These are phyloP conservation scores for Synanthedon andrenaeformis DNA, from an alignment of 2,888 invertebrate species.

Conservation along the genomic window DNA sequence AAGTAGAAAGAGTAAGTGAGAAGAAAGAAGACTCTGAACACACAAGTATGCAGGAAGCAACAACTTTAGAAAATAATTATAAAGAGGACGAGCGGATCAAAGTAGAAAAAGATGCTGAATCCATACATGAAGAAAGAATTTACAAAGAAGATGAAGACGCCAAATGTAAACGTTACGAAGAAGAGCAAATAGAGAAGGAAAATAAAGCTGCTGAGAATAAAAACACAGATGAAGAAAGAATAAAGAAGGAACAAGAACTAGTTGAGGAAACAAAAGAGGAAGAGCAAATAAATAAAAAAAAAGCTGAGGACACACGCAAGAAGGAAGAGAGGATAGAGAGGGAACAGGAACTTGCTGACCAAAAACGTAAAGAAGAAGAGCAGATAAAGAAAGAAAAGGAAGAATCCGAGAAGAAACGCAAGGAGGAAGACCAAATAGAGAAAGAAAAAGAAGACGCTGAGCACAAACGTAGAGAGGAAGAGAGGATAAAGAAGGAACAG, in stretches of 20 bases:
- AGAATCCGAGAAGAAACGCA: conserved; percentile 1
- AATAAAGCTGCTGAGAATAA: background rate
- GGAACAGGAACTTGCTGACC: conserved; percentile 5
- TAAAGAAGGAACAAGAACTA: conserved; percentile 3
- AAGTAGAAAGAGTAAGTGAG: background rate
- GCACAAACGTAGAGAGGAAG: background rate
- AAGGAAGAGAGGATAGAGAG: background rate
- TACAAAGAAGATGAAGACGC: background rate
- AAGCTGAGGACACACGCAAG: conserved; percentile 1
- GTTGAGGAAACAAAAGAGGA: background rate
- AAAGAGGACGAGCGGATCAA: background rate
- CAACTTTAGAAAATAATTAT: background rate
- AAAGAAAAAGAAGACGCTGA: conserved; percentile 3
- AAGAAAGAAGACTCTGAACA: background rate
- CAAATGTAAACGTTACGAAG: background rate
- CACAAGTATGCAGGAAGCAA: too few species aligned
- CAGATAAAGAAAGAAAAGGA: background rate
- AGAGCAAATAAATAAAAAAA: too few species aligned
- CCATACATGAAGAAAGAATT: background rate
- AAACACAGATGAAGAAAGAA: background rate
- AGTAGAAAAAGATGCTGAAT: background rate
- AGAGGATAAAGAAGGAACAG: conserved; percentile 2
- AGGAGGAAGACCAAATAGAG: conserved; percentile 1
- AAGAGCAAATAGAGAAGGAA: background rate
- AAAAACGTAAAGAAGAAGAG: conserved; percentile 11